Conservation (phyloP, 2,888 invertebrate genomes). For the Drosophila cognata region DNA sequence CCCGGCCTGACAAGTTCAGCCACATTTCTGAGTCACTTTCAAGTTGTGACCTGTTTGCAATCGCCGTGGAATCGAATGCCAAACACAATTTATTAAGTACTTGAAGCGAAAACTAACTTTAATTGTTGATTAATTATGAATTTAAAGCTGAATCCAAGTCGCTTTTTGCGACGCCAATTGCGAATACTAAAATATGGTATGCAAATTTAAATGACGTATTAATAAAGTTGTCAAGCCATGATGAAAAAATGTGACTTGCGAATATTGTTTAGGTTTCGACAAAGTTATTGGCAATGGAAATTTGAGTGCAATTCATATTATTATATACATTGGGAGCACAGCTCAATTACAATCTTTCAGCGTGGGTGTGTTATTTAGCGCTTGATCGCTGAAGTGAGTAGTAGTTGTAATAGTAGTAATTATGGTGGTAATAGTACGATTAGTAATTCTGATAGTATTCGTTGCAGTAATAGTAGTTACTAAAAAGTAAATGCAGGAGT, state of each 20-base stretch:
- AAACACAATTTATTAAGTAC: not conserved
- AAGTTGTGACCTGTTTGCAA: not conserved
- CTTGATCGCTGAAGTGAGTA: not conserved
- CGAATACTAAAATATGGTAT: too few species aligned
- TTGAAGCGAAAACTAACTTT: not conserved
- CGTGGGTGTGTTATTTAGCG: not conserved
- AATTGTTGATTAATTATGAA: not conserved
- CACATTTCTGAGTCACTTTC: not conserved
- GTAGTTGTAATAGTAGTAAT: too few species aligned
- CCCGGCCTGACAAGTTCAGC: constrained; percentile 30
- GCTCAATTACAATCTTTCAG: not conserved
- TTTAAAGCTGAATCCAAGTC: not conserved
- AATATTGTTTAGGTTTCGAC: not conserved
- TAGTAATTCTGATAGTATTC: too few species aligned
- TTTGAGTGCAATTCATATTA: not conserved
- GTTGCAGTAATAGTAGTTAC: too few species aligned
- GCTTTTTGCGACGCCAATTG: too few species aligned
- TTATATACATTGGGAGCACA: not conserved
- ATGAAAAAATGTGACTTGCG: not conserved
- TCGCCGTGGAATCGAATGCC: not conserved
- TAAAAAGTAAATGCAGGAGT: too few species aligned
- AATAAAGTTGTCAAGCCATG: not conserved
- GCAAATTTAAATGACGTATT: not conserved
- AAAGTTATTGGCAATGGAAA: not conserved
- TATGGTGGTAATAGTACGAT: not conserved